Evolutionary conservation across 2,113 vertebrate species (phyloP), one percentile per base, ranked within the genome.

Genomic region (Paratilapia polleni): DNA sequence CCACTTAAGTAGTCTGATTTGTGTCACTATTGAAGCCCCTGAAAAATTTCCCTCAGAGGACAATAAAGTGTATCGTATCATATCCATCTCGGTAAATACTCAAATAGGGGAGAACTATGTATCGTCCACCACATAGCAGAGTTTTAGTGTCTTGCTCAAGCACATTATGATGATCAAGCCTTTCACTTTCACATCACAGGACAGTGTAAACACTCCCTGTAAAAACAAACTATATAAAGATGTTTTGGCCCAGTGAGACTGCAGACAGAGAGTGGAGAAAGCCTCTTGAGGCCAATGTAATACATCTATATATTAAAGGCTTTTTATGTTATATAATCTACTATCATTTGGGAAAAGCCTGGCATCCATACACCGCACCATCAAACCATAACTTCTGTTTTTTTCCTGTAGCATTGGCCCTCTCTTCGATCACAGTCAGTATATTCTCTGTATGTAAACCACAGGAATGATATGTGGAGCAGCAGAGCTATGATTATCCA

Each of bases 401-500:
- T 84, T 82, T 86, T 41, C 81, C 78, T 62, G 41, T 13, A n/a
- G 61, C 24, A 2, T 10, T 58, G 5, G 57, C 15, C 47, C 73
- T 68, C 38, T 54, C 57, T 12, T 15, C 60, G 34, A 56, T 59
- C 60, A 41, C 47, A 36, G 62, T 60, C 61, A 12, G 2, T 74
- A 78, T 84, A 82, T 82, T 78, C 59, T 87, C 56, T 86, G 61
- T 52, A 77, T 77, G 70, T 82, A 84, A 88, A 86, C 64, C 87
- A 70, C 80, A 38, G 87, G 73, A 84, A 79, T 88, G 81, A 84
- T 78, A 34, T 78, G 59, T 77, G 68, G 68, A 54, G 62, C 28
- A 63, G 81, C 56, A 86, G 54, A 77, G 70, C 88, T 90, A 31
- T 87, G 73, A 88, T 87, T 82, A 90, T 88, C 83, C 75, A 85